These are phyloP conservation scores for Podiceps cristatus DNA, from an alignment of 2,113 vertebrate genomes.

Conservation along the genomic window DNA sequence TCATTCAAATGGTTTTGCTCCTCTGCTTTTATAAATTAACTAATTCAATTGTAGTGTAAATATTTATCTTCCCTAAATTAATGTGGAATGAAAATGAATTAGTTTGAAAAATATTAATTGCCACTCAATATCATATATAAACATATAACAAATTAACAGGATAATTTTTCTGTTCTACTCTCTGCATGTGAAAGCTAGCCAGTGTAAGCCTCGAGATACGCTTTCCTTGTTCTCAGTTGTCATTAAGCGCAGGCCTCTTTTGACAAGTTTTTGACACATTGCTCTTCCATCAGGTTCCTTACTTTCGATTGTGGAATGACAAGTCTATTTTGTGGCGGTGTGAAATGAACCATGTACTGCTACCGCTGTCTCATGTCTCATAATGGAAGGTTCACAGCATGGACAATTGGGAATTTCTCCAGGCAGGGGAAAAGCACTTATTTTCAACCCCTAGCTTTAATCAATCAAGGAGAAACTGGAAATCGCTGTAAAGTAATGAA, in stretches of 20 bases:
- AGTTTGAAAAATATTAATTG: slow-evolving; percentile 45
- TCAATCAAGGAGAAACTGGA: slow-evolving; percentile 75
- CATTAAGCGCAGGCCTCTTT: slow-evolving; percentile 32
- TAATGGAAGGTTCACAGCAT: slow-evolving; percentile 74
- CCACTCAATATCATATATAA: slow-evolving; percentile 35
- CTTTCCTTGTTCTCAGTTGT: slow-evolving; percentile 49
- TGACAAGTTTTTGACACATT: slow-evolving; percentile 71
- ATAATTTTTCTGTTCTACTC: slow-evolving; percentile 19
- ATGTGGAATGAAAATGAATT: slow-evolving; percentile 54
- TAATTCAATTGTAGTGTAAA: slow-evolving; percentile 52
- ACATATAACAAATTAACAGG: slow-evolving; percentile 26
- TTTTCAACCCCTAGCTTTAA: slow-evolving; percentile 74
- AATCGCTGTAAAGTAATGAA: slow-evolving; percentile 63
- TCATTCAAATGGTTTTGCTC: slow-evolving; percentile 24
- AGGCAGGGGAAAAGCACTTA: slow-evolving; percentile 72
- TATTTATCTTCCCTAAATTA: slow-evolving; percentile 66
- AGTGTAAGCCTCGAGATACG: not conserved
- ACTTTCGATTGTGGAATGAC: slow-evolving; percentile 68
- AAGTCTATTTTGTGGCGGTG: slow-evolving; percentile 74
- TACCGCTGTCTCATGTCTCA: slow-evolving; percentile 71
- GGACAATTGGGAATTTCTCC: slow-evolving; percentile 72
- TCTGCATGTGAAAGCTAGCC: not conserved
- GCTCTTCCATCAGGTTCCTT: slow-evolving; percentile 69
- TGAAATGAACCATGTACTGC: slow-evolving; percentile 68
- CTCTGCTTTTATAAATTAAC: slow-evolving; percentile 51